Conservation (phyloP, 2,888 invertebrate genomes). For the Polylopha cassiicola region DNA sequence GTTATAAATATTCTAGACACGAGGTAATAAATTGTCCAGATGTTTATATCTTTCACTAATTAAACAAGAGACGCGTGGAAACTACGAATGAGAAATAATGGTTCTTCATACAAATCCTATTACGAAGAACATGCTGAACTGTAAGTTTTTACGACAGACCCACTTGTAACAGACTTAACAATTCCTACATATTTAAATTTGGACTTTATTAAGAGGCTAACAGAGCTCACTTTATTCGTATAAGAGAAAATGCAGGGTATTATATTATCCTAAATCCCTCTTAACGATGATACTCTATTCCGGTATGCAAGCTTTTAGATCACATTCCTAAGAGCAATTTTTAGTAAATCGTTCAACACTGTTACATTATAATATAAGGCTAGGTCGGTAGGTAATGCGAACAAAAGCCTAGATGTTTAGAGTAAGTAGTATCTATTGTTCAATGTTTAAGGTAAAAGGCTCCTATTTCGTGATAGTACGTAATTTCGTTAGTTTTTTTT, state of each 20-base stretch:
- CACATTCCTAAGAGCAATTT: constrained; percentile 8
- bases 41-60: background rate
- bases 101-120: constrained; percentile 13
- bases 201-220: background rate
- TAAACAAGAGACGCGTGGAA: constrained; percentile 6
- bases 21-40: no score
- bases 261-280: constrained; percentile 12
- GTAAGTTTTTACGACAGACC: constrained; percentile 49
- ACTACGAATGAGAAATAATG: constrained; percentile 5
- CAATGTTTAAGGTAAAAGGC: no score
- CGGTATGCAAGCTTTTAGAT: no score
- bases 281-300: constrained; percentile 16
- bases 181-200: background rate
- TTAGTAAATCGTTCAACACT: no score
- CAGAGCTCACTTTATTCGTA: constrained; percentile 1
- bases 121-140: constrained; percentile 54
- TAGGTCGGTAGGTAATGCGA: constrained; percentile 5
- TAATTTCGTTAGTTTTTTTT: no score
- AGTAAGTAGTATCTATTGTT: no score
- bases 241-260: background rate
- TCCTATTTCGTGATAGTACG: no score
- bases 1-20: no score
- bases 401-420: no score
- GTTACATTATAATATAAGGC: constrained; percentile 8
- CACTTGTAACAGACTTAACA: constrained; percentile 33